These are phyloP conservation scores for Chondrilla cf. caribensis DNA, from an alignment of 37 sponge, comb jelly and placozoan genomes.

Conservation along the genomic window DNA sequence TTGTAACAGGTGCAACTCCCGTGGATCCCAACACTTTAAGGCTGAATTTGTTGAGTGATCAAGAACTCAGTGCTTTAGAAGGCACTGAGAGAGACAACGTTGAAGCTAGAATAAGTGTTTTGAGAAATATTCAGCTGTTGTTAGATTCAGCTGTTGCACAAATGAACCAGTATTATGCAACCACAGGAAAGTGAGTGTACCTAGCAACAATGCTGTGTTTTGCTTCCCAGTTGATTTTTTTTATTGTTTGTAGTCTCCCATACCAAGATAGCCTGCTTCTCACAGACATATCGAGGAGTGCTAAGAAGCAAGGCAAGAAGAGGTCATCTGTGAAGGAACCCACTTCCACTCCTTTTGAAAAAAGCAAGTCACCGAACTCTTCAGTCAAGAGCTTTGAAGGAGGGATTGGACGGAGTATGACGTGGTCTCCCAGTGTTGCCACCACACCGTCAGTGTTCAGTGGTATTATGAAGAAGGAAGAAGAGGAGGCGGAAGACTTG, in stretches of 20 bases:
- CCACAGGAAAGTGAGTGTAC: conserved; percentile 24
- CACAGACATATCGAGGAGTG: neutral
- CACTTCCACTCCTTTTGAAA: neutral
- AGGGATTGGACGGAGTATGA: neutral
- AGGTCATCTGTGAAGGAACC: neutral
- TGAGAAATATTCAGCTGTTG: conserved; percentile 82
- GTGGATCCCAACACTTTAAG: conserved; percentile 13
- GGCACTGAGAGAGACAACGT: conserved; percentile 81
- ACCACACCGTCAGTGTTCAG: conserved; percentile 5
- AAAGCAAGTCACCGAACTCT: neutral
- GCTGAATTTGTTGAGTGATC: conserved; percentile 46
- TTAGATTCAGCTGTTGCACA: conserved; percentile 83
- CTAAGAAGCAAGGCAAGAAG: neutral
- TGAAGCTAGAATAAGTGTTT: conserved; percentile 81
- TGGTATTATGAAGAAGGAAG: neutral
- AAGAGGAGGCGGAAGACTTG: neutral
- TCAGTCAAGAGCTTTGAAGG: neutral
- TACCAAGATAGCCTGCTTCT: conserved; percentile 17
- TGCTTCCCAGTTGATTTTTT: too few species aligned
- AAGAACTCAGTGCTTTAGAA: conserved; percentile 80
- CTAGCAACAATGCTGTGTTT: neutral
- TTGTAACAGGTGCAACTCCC: neutral
- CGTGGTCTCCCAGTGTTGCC: neutral
- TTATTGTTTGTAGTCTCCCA: neutral
- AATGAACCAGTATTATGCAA: conserved; percentile 72